These are phyloP conservation scores for Parapristionchus giblindavisi DNA, from an alignment of 2,888 invertebrate species.

Conservation along the genomic window DNA sequence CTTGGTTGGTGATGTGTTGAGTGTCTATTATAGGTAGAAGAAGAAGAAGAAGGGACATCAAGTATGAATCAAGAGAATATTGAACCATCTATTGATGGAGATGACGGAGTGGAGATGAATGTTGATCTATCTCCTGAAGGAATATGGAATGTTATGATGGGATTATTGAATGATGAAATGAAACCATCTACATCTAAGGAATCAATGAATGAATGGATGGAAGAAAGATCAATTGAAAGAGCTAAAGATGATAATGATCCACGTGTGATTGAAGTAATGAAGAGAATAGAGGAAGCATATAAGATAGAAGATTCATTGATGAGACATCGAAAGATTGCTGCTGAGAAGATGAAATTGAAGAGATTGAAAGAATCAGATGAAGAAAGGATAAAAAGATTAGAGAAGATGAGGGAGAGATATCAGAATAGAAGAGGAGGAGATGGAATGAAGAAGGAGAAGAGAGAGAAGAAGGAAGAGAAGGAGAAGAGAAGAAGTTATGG, in stretches of 20 bases:
- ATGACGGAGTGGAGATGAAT: background rate
- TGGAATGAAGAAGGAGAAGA: background rate
- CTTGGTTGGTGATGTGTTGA: slow-evolving; percentile 22
- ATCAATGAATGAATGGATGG: too few species aligned
- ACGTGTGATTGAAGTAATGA: slow-evolving; percentile 19
- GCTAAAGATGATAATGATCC: background rate
- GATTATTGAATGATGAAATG: background rate
- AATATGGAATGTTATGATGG: background rate
- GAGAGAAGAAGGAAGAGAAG: background rate
- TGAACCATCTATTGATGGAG: background rate
- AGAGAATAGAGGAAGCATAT: slow-evolving; percentile 33
- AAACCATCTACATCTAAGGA: too few species aligned
- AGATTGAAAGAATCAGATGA: slow-evolving; percentile 40
- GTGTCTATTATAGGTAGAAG: slow-evolving; percentile 19
- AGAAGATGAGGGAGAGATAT: slow-evolving; percentile 40
- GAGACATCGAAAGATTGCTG: slow-evolving; percentile 27
- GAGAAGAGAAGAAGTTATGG: too few species aligned
- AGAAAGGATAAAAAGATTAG: slow-evolving; percentile 38
- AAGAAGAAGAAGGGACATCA: too few species aligned
- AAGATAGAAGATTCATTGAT: slow-evolving; percentile 32
- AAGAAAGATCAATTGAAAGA: too few species aligned
- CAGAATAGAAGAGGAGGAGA: background rate
- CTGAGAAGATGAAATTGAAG: slow-evolving; percentile 38
- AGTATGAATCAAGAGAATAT: slow-evolving; percentile 29
- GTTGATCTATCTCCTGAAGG: background rate